Conservation (phyloP, 2,888 invertebrate species). For the Pristionchus mayeri region DNA sequence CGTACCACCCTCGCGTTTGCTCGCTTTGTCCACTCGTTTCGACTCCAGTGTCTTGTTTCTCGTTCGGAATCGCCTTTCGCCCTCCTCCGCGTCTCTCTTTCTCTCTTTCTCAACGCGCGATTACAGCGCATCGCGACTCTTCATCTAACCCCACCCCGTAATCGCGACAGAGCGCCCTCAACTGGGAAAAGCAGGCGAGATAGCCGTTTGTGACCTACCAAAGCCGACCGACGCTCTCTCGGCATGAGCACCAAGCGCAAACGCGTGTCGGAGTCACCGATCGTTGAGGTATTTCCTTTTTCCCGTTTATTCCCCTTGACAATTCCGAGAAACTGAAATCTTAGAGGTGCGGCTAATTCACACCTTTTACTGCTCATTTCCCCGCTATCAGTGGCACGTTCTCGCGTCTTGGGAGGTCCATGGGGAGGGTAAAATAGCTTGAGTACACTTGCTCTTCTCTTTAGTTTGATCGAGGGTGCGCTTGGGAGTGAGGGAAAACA, state of each 20-base stretch:
- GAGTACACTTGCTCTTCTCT: too few species aligned
- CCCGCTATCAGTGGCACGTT: background rate
- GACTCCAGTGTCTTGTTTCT: background rate
- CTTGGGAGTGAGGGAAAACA: too few species aligned
- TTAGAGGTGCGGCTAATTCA: too few species aligned
- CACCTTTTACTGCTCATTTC: background rate
- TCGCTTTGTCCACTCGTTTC: background rate
- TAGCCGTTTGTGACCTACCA: background rate
- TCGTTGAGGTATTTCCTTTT: background rate
- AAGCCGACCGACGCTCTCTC: background rate
- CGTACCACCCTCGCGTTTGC: background rate
- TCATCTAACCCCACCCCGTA: background rate
- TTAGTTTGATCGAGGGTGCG: too few species aligned
- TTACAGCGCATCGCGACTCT: background rate
- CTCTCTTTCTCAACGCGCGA: background rate
- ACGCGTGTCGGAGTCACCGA: slow-evolving; percentile 53
- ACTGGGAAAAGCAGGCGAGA: background rate
- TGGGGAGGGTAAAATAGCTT: background rate
- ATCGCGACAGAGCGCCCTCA: background rate
- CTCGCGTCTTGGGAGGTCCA: background rate
- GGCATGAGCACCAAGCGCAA: slow-evolving; percentile 64
- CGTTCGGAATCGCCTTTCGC: background rate
- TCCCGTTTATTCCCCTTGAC: background rate
- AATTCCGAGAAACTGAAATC: too few species aligned
- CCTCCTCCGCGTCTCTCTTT: background rate